phyloP scores from a whole-genome alignment of 2,888 invertebrate species.

The Mesoligia furuncula region DNA sequence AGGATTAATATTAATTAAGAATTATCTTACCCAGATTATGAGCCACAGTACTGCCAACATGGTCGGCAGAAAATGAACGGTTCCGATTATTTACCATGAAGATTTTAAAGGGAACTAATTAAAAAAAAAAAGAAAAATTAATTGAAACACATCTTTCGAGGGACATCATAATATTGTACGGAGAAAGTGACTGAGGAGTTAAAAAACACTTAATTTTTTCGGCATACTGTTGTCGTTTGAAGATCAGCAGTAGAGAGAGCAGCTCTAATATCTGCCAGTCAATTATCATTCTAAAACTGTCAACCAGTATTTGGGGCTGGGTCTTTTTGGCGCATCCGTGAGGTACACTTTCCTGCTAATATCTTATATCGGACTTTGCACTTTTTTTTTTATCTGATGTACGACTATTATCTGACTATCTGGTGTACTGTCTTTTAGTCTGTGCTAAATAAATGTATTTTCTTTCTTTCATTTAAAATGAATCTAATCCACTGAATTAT shows the following conservation, averaged over 20 bases:
- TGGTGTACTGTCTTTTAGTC: too few species aligned
- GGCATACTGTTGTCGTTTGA: background rate
- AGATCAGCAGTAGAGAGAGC: background rate
- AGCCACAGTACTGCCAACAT: constrained; percentile 52
- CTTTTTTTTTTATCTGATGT: too few species aligned
- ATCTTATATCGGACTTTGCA: too few species aligned
- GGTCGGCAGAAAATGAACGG: constrained; percentile 16
- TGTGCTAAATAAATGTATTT: too few species aligned
- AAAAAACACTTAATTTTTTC: background rate
- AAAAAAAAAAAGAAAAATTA: constrained; percentile 28
- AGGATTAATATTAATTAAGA: background rate
- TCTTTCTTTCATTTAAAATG: too few species aligned
- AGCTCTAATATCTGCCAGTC: background rate
- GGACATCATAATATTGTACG: background rate
- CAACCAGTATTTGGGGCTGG: too few species aligned
- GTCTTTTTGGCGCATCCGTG: too few species aligned
- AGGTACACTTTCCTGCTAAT: too few species aligned
- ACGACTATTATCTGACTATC: too few species aligned
- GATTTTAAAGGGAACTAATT: constrained; percentile 51
- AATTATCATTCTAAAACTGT: background rate
- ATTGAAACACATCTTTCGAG: constrained; percentile 46
- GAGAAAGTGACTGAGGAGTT: background rate
- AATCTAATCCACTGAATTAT: background rate
- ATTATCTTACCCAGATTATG: constrained; percentile 47
- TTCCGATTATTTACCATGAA: constrained; percentile 44